These are phyloP conservation scores for Lagria hirta DNA, from an alignment of 2,888 invertebrate species.

Conservation along the genomic window DNA sequence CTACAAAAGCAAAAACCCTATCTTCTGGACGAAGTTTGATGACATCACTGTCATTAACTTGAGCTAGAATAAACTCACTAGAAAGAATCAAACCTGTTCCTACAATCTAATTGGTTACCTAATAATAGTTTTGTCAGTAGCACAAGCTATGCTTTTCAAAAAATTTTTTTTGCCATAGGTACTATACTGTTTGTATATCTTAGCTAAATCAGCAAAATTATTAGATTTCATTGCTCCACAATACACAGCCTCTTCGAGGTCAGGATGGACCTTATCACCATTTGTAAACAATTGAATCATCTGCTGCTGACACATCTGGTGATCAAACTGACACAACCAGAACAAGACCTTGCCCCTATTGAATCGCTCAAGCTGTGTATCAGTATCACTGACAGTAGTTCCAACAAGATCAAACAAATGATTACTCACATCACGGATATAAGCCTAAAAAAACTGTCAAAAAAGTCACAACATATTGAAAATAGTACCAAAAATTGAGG, in stretches of 20 bases:
- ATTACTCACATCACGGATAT: constrained; percentile 6
- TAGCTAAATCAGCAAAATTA: constrained; percentile 61
- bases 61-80: background rate
- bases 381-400: constrained; percentile 11
- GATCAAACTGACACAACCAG: constrained; percentile 65
- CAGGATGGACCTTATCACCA: constrained; percentile 58
- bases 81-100: background rate
- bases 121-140: constrained; percentile 4
- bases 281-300: constrained; percentile 50
- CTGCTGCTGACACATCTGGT: constrained; percentile 59
- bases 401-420: constrained; percentile 15
- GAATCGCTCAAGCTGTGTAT: constrained; percentile 58
- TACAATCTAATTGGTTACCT: constrained; percentile 3
- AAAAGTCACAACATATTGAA: background rate
- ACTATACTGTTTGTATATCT: constrained; percentile 57
- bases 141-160: constrained; percentile 30
- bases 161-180: constrained; percentile 10
- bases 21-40: constrained; percentile 1
- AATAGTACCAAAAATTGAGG: constrained; percentile 27
- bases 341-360: constrained; percentile 61
- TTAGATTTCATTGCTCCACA: constrained; percentile 71
- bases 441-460: no score
- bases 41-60: constrained; percentile 6
- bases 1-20: constrained; percentile 7
- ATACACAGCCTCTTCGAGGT: constrained; percentile 69